Evolutionary conservation across 2,113 vertebrate species (phyloP).

Genomic region (Tympanuchus pallidicinctus): DNA sequence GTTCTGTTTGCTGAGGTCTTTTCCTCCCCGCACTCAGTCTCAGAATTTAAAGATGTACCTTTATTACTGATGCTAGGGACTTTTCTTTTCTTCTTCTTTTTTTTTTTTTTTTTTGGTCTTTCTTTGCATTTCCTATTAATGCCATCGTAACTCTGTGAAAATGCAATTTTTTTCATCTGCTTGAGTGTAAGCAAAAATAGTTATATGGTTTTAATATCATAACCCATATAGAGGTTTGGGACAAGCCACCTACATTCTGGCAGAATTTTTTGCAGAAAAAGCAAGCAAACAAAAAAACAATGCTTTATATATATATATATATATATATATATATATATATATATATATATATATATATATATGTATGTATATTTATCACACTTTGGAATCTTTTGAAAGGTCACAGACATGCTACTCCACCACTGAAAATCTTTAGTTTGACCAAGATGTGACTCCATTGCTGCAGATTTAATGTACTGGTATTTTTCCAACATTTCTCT

Average conservation of each 20-base stretch:
- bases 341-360: too few relatives aligned
- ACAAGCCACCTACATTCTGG: not conserved
- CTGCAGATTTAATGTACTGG: not conserved
- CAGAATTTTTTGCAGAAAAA: not conserved
- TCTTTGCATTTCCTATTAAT: not conserved
- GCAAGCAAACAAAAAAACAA: too few relatives aligned
- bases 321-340: too few relatives aligned
- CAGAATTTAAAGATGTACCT: constrained; percentile 1
- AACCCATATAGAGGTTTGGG: not conserved
- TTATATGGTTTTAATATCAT: not conserved
- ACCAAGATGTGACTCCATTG: not conserved
- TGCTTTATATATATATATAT: too few relatives aligned
- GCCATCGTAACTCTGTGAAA: not conserved
- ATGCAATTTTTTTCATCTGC: not conserved
- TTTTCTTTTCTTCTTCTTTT: not conserved
- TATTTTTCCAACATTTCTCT: not conserved
- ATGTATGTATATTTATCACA: not conserved
- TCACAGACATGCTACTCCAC: not conserved
- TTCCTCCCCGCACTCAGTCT: not conserved
- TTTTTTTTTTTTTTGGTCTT: not conserved
- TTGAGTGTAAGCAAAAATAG: not conserved
- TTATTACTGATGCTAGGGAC: not conserved
- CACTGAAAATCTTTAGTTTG: not conserved
- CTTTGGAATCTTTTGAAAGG: not conserved
- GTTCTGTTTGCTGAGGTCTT: constrained; percentile 34